Percentiles rank a stretch among this genome's conserved stretches.
phyloP scores from a whole-genome alignment of 2,888 invertebrate species.

The Diarsia dahlii region DNA sequence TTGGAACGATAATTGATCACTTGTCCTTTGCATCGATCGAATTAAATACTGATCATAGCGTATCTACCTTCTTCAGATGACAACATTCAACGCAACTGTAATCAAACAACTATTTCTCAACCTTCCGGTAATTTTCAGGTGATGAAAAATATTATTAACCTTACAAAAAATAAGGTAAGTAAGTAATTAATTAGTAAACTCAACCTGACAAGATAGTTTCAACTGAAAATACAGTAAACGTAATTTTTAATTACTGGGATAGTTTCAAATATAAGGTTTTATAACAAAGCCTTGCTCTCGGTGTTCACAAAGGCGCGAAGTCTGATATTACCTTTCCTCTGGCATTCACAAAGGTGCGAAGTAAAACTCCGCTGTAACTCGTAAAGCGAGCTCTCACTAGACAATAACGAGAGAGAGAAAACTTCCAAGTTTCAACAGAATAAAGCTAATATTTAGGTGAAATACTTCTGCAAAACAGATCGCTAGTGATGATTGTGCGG shows the following conservation, averaged over 20 bases:
- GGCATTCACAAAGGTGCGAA: too few species aligned
- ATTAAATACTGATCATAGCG: background rate
- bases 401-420: background rate
- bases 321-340: background rate
- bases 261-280: background rate
- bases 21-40: background rate
- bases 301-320: too few species aligned
- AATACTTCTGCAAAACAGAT: background rate
- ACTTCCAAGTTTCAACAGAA: background rate
- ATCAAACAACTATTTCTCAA: background rate
- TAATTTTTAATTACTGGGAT: background rate
- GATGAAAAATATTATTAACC: background rate
- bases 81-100: too few species aligned
- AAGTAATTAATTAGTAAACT: background rate
- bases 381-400: background rate
- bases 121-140: background rate
- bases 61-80: background rate
- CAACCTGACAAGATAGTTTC: background rate
- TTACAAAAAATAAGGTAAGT: background rate
- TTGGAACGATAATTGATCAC: background rate
- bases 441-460: slow-evolving; percentile 8
- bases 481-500: background rate
- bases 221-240: background rate
- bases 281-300: background rate
- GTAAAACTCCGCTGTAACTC: too few species aligned